Percentiles rank a stretch among this genome's conserved stretches.
phyloP scores from a whole-genome alignment of 2,888 invertebrate genomes.

The Rhogogaster chlorosoma region DNA sequence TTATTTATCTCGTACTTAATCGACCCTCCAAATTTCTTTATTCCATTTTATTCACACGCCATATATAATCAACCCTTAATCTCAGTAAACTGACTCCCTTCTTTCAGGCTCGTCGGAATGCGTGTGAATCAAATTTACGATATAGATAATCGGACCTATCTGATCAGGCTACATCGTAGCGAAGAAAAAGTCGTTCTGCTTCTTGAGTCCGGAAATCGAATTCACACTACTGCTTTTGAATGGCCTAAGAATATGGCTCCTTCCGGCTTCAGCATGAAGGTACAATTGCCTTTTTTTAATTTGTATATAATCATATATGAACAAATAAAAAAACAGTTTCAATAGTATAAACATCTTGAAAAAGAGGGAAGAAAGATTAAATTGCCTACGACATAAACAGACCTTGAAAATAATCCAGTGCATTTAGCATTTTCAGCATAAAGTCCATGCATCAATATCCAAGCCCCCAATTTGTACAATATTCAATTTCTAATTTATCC shows the following conservation, averaged over 20 bases:
- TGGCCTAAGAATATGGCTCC: slow-evolving; percentile 99
- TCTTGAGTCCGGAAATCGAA: slow-evolving; percentile 95
- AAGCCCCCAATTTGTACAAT: not conserved
- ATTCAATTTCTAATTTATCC: slow-evolving; percentile 67
- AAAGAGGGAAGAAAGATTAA: too few relatives aligned
- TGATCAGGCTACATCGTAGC: slow-evolving; percentile 91
- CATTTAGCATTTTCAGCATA: not conserved
- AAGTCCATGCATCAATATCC: not conserved
- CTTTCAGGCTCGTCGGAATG: slow-evolving; percentile 89
- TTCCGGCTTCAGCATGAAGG: slow-evolving; percentile 99
- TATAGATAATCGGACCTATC: slow-evolving; percentile 97
- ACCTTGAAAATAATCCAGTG: not conserved
- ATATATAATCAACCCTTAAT: slow-evolving; percentile 6
- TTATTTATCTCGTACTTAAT: slow-evolving; percentile 37
- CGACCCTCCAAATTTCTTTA: not conserved
- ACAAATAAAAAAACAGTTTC: too few relatives aligned
- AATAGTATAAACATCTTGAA: not conserved
- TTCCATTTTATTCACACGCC: not conserved
- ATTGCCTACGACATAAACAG: too few relatives aligned
- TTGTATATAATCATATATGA: not conserved
- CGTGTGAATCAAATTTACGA: slow-evolving; percentile 98
- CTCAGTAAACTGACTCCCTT: not conserved
- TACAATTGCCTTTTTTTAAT: slow-evolving; percentile 68
- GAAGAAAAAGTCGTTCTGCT: slow-evolving; percentile 94
- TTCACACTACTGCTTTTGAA: slow-evolving; percentile 97